A percentile compares a stretch with the other conserved stretches of the same genome.
Conservation (phyloP, 2,113 vertebrate genomes). For the Calonectris borealis region DNA sequence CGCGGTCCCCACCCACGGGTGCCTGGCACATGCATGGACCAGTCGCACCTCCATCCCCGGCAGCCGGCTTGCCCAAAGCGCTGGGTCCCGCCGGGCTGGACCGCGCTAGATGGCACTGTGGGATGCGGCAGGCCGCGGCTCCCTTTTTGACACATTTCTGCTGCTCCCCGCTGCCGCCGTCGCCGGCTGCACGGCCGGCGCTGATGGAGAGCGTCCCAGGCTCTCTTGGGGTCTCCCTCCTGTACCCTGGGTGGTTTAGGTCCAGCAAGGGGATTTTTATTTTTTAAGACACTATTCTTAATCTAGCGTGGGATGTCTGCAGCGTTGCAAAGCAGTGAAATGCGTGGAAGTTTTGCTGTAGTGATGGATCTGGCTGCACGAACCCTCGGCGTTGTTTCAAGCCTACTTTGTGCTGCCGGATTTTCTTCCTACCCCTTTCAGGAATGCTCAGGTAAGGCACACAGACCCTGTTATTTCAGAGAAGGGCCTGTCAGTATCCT, state of each 20-base stretch:
- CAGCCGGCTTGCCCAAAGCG: not conserved
- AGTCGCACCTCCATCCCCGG: not conserved
- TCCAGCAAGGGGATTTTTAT: not conserved
- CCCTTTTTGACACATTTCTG: not conserved
- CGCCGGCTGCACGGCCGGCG: not conserved
- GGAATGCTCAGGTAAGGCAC: not conserved
- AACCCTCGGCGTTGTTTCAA: not conserved
- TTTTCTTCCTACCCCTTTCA: not conserved
- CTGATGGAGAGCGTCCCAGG: not conserved
- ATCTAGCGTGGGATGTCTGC: not conserved
- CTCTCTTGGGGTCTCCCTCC: not conserved
- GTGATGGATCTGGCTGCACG: not conserved
- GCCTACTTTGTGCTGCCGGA: not conserved
- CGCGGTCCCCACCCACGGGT: fast-evolving
- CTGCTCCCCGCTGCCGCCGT: not conserved
- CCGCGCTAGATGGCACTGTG: constrained; percentile 74
- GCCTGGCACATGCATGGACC: not conserved
- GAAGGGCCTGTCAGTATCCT: not conserved
- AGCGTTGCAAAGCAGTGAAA: not conserved
- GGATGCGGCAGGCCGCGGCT: not conserved
- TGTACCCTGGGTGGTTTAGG: not conserved
- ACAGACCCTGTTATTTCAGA: not conserved
- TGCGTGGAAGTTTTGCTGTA: not conserved
- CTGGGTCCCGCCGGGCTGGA: not conserved
- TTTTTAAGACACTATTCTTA: not conserved